These are phyloP conservation scores for Ceratina calcarata DNA, from an alignment of 1,140 invertebrate species.

Conservation along the genomic window DNA sequence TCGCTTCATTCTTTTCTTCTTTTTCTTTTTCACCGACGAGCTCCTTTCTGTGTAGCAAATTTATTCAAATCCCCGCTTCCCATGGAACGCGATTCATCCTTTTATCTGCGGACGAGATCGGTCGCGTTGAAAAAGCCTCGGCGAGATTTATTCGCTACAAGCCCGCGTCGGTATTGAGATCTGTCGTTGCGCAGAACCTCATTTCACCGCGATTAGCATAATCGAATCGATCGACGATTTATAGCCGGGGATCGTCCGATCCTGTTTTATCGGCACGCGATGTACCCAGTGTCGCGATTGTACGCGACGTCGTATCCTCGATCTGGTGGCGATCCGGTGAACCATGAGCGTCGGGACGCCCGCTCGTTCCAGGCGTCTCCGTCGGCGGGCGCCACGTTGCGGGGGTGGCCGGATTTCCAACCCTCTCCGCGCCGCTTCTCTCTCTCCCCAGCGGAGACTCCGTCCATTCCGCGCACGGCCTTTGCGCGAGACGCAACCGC, in stretches of 20 bases:
- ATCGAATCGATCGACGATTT: slow-evolving; percentile 40
- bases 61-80: slow-evolving; percentile 16
- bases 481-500: neutral
- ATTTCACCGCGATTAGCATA: slow-evolving; percentile 30
- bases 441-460: no score
- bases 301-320: slow-evolving; percentile 49
- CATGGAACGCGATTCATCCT: neutral
- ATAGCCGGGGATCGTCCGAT: slow-evolving; percentile 2
- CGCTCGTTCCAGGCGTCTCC: slow-evolving; percentile 61
- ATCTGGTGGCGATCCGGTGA: slow-evolving; percentile 59
- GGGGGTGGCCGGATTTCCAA: slow-evolving; percentile 7
- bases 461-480: neutral
- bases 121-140: neutral
- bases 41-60: neutral
- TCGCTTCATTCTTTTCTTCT: no score
- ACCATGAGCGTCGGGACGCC: slow-evolving; percentile 64
- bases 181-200: neutral
- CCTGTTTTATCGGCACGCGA: slow-evolving; percentile 65
- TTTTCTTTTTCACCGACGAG: neutral
- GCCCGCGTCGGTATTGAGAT: slow-evolving; percentile 3
- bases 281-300: slow-evolving; percentile 48
- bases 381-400: slow-evolving; percentile 69
- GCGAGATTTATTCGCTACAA: slow-evolving; percentile 33
- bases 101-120: slow-evolving; percentile 19
- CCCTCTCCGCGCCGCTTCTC: slow-evolving; percentile 10